Conservation (phyloP, 2,888 invertebrate species). For the Abrostola triplasia region DNA sequence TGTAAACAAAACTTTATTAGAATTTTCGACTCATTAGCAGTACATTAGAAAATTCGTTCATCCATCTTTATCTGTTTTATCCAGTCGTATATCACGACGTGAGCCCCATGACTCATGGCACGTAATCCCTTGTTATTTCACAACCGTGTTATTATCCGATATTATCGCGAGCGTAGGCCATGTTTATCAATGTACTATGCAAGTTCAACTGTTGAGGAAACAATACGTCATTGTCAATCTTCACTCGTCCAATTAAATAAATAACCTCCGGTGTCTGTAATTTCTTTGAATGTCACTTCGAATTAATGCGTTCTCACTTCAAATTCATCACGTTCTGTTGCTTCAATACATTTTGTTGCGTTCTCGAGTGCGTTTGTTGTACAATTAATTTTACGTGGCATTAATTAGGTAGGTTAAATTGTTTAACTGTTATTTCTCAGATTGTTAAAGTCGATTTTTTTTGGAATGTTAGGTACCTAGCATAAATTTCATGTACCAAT, state of each 20-base stretch:
- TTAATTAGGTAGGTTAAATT: neutral
- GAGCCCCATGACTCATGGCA: slow-evolving; percentile 62
- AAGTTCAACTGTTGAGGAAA: slow-evolving; percentile 71
- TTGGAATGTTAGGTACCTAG: too few relatives aligned
- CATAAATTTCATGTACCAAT: too few relatives aligned
- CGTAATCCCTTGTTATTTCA: slow-evolving; percentile 66
- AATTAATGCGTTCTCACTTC: slow-evolving; percentile 51
- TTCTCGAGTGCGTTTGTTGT: slow-evolving; percentile 24
- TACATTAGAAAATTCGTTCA: slow-evolving; percentile 14
- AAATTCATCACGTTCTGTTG: slow-evolving; percentile 52
- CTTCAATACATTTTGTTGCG: slow-evolving; percentile 39
- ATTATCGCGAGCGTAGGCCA: slow-evolving; percentile 70
- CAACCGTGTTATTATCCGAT: slow-evolving; percentile 73
- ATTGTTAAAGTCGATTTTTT: too few relatives aligned
- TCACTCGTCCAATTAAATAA: slow-evolving; percentile 77
- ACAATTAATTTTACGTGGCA: slow-evolving; percentile 16
- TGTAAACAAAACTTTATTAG: neutral
- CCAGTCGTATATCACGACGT: slow-evolving; percentile 34
- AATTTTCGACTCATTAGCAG: neutral
- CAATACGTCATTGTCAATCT: slow-evolving; percentile 83
- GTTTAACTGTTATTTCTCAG: neutral
- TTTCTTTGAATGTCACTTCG: slow-evolving; percentile 53
- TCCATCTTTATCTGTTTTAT: slow-evolving; percentile 23
- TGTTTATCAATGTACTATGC: slow-evolving; percentile 71
- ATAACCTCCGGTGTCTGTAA: slow-evolving; percentile 60